A percentile compares a stretch with the other conserved stretches of the same genome.
Conservation (phyloP, 92 coral and sea anemone species). For the Heteractis magnifica region DNA sequence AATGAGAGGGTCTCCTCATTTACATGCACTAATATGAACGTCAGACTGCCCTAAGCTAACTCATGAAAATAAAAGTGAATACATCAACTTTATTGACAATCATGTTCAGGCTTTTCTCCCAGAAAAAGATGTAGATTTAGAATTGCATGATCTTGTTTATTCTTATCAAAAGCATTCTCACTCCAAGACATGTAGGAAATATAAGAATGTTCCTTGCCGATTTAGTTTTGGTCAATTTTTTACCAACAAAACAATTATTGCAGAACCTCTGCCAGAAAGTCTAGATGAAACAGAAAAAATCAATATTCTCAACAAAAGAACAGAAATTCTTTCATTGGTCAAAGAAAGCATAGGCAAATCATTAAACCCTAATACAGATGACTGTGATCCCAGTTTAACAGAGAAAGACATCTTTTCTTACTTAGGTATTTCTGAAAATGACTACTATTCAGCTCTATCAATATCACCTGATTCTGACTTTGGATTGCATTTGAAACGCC, state of each 20-base stretch:
- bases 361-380: constrained; percentile 27
- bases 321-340: constrained; percentile 26
- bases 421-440: constrained; percentile 46
- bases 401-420: constrained; percentile 33
- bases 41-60: no score
- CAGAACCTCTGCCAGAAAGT: constrained; percentile 49
- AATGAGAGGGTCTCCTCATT: constrained; percentile 50
- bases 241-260: constrained; percentile 41
- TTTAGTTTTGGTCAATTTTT: constrained; percentile 46
- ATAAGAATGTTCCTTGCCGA: constrained; percentile 35
- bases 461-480: constrained; percentile 59
- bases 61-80: constrained; percentile 32
- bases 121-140: constrained; percentile 11
- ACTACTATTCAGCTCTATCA: constrained; percentile 59
- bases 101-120: constrained; percentile 53
- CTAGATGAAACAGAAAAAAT: constrained; percentile 20
- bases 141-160: constrained; percentile 38
- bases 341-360: constrained; percentile 37
- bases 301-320: constrained; percentile 6
- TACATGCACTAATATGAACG: no score
- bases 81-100: constrained; percentile 47
- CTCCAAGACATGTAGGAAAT: constrained; percentile 40
- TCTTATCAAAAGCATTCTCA: constrained; percentile 39
- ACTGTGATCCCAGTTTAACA: constrained; percentile 28
- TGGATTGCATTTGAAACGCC: constrained; percentile 63